Percentiles rank a stretch among this genome's conserved stretches.
These are phyloP conservation scores for Acleris cristana DNA, from an alignment of 2,888 invertebrate species.

Conservation along the genomic window DNA sequence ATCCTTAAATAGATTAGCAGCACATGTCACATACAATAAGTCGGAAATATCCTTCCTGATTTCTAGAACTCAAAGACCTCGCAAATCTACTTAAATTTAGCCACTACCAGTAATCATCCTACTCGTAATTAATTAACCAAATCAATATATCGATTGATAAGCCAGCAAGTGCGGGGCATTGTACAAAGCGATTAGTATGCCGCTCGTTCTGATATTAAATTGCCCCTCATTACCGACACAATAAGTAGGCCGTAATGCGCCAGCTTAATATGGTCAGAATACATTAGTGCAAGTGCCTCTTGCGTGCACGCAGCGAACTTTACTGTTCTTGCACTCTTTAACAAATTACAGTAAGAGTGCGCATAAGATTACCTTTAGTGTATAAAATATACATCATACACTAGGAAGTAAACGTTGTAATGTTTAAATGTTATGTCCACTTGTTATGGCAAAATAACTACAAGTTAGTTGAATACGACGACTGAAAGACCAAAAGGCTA, in stretches of 20 bases:
- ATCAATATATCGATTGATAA: background rate
- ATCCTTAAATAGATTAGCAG: no score
- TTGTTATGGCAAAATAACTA: no score
- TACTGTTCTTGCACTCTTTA: constrained; percentile 11
- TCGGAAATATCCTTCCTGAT: no score
- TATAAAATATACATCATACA: no score
- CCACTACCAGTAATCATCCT: background rate
- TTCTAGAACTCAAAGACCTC: no score
- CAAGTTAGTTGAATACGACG: no score
- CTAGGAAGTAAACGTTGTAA: no score
- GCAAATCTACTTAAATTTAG: background rate
- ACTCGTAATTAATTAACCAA: background rate
- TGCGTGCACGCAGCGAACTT: constrained; percentile 11
- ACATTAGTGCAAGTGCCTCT: constrained; percentile 6
- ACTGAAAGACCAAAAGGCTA: no score
- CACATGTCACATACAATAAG: no score
- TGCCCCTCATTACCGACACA: constrained; percentile 54
- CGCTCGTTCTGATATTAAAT: constrained; percentile 49
- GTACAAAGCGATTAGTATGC: constrained; percentile 51
- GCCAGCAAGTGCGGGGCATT: constrained; percentile 6
- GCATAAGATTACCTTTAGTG: background rate
- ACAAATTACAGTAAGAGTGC: background rate
- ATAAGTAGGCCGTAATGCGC: constrained; percentile 52
- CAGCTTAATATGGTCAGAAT: constrained; percentile 41
- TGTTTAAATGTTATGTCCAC: no score